These are phyloP conservation scores for Natrix natrix DNA, from an alignment of 2,797 vertebrate species.

Conservation along the genomic window DNA sequence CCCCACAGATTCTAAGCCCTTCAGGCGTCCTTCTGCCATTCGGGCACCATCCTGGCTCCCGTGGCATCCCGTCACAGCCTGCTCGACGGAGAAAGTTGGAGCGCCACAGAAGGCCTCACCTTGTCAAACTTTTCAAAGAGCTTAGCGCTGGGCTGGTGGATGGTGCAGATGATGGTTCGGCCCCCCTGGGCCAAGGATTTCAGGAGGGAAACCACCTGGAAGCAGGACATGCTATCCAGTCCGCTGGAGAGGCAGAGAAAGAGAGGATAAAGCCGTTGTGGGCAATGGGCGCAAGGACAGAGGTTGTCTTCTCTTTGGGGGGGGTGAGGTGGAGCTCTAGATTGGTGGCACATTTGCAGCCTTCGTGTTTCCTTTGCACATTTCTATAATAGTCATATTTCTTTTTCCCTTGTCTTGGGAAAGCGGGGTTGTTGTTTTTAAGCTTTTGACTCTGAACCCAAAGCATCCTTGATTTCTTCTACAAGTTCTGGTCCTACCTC, in stretches of 20 bases:
- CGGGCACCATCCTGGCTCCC: not conserved
- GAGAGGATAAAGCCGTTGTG: not conserved
- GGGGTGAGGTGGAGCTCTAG: not conserved
- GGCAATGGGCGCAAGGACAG: not conserved
- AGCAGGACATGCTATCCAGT: constrained; percentile 95
- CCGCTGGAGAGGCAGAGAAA: constrained; percentile 72
- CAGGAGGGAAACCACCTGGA: constrained; percentile 97
- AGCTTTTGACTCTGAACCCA: not conserved
- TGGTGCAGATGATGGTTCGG: constrained; percentile 97
- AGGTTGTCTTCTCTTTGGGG: not conserved
- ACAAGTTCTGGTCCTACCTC: not conserved
- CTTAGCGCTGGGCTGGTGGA: constrained; percentile 98
- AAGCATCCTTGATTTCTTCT: not conserved
- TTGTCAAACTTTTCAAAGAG: constrained; percentile 99
- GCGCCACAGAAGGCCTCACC: constrained; percentile 65
- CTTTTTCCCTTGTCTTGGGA: not conserved
- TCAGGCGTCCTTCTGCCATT: not conserved
- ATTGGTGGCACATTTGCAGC: not conserved
- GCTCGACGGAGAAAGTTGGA: not conserved
- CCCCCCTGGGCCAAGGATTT: constrained; percentile 93
- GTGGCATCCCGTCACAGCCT: not conserved
- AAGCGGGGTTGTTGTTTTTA: no score
- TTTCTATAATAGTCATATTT: not conserved
- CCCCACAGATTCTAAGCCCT: not conserved
- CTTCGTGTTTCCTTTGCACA: not conserved